Base-by-base conservation (phyloP, 2,113 vertebrate species). In the Amazona vittata region DNA sequence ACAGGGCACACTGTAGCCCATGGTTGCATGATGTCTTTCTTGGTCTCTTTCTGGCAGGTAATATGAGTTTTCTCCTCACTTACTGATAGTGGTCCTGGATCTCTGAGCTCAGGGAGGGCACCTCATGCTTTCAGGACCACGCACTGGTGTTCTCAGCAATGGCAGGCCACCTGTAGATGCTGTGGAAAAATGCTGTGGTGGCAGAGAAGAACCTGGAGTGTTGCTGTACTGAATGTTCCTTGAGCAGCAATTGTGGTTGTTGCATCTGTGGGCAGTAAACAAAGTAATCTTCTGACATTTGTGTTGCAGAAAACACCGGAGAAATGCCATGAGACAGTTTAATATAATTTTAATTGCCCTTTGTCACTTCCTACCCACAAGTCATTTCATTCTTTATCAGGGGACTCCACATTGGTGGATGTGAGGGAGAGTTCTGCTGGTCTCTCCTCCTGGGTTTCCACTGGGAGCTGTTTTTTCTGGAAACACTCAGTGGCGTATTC, bases 271-370 rank as follows among this genome's bases (percentile, higher is more conserved):
- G 78, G 33, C 71, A 60, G 68, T 78, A 90, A 92, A 70, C 53
- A 92, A 87, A 82, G 80, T 37, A 77, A 80, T 93, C 16, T 64
- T 78, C 43, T 94, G 70, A 64, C 60, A 76, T 86, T 71, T 78
- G 69, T 57, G 16, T 86, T 73, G 88, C 77, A 90, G 81, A 89
- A 96, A 94, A 78, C 46, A 44, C 47, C 22, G 44, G 62, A 87
- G 91, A 75, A 83, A 89, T 94, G 29, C 44, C 78, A 35, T 65
- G 47, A 93, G 77, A 88, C 93, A 90, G 47, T 90, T 93, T 59
- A 78, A 62, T 90, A 28, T 53, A 6, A 83, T 80, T 83, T 67
- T 92, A 88, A 64, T 78, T 89, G 21, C 43, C 39, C 73, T 94
- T 93, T 86, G 47, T 79, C 1, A 79, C 80, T 96, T 94, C 43